Conservation (phyloP, 2,113 vertebrate species). For the Gracilinanus agilis region DNA sequence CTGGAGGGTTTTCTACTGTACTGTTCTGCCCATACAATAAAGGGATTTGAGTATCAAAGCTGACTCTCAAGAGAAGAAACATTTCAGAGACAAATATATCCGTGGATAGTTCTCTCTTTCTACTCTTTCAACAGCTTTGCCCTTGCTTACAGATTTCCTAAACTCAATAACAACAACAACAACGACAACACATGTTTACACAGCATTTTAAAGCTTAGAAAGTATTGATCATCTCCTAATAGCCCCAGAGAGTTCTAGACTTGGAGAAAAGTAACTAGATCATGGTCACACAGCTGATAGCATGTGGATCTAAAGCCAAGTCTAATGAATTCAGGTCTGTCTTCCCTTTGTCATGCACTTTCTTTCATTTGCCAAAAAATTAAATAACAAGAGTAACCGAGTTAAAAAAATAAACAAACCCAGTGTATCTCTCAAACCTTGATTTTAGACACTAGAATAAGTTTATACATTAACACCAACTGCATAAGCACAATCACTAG, state of each 20-base stretch:
- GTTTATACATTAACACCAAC: neutral
- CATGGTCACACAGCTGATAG: neutral
- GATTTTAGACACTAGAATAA: neutral
- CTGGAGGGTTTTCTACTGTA: neutral
- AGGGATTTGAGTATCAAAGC: neutral
- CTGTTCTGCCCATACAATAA: neutral
- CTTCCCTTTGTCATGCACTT: neutral
- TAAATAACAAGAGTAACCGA: neutral
- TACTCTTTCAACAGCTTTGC: neutral
- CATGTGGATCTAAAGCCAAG: neutral
- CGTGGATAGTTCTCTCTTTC: neutral
- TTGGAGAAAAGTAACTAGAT: neutral
- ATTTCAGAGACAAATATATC: neutral
- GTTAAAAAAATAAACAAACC: neutral
- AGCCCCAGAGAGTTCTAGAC: neutral
- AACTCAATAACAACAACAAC: neutral
- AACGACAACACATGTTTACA: neutral
- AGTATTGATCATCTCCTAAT: neutral
- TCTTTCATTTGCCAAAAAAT: neutral
- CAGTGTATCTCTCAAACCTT: neutral
- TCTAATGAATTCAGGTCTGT: neutral
- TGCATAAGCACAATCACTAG: neutral
- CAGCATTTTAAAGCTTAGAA: neutral
- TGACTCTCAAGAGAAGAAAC: neutral
- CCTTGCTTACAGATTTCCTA: neutral